Base-by-base conservation (phyloP, 2,888 invertebrate species). In the Phengaris alcon region DNA sequence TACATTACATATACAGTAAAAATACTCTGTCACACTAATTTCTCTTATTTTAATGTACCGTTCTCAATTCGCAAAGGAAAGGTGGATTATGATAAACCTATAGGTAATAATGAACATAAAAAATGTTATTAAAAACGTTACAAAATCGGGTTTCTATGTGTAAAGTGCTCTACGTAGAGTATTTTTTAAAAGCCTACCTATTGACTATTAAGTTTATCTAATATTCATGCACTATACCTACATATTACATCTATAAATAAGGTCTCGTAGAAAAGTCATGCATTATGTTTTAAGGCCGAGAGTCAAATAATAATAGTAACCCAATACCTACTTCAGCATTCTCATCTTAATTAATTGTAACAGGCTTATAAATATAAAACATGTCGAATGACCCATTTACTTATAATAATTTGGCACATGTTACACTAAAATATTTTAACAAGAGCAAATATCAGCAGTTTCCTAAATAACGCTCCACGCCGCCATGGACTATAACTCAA, bases 401-500 rank as follows among this genome's bases (percentile, higher is more conserved):
- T 81, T 78, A 79, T 77, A 82, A 78, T 80, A 80, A 80, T 81
- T 84, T 82, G 83, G 82, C 84, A 82, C 83, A 78, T 83, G 83
- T 82, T 82, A 81, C 82, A 82, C 81, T 82, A 83, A 85, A 85
- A 85, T 81, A 83, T 84, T 84, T 82, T 78, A 83, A 79, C 80
- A 81, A 84, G 84, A 84, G 80, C 82, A 81, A 85, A 82, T 86
- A 83, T 90, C 88, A 87, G 90, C 90, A 85, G 82, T 85, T 87
- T 87, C 87, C 86, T 84, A 86, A 86, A 88, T 88, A 82, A 82
- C 82, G 75, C 90, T 83, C 86, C 87, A 84, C 86, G 87, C 88
- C 88, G 87, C 88, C 91, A 90, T 91, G 86, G 83, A 82, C 87
- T 86, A 93, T 93, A 91, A 91, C 90, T 89, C 88, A 92, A 93